Percentiles rank a stretch among this genome's conserved stretches.
phyloP scores from a whole-genome alignment of 2,888 invertebrate species.

The Ramazzottius varieornatus region DNA sequence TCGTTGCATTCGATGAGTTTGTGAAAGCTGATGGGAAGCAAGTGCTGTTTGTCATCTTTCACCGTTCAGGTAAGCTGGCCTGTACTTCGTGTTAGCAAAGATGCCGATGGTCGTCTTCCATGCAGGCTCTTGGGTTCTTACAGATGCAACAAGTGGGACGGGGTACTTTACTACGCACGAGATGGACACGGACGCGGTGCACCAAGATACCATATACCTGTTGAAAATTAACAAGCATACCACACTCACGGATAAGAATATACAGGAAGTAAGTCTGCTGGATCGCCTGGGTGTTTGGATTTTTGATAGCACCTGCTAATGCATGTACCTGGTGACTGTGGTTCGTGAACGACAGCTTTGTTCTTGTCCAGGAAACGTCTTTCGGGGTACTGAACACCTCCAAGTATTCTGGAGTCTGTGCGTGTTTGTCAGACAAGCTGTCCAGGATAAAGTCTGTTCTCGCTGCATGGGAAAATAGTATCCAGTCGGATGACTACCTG shows the following conservation, averaged over 20 bases:
- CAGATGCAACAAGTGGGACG: too few relatives aligned
- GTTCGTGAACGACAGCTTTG: too few relatives aligned
- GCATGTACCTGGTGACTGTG: too few relatives aligned
- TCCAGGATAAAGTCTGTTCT: neutral
- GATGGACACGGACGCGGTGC: neutral
- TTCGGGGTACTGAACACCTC: neutral
- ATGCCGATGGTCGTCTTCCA: too few relatives aligned
- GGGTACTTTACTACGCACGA: neutral
- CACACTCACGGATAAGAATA: neutral
- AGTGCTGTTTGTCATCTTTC: too few relatives aligned
- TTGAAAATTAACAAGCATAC: neutral
- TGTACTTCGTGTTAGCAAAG: too few relatives aligned
- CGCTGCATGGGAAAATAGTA: neutral
- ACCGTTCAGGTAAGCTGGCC: too few relatives aligned
- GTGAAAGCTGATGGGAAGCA: too few relatives aligned
- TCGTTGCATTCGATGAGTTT: too few relatives aligned
- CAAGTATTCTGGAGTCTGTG: neutral
- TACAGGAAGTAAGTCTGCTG: neutral
- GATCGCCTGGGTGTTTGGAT: too few relatives aligned
- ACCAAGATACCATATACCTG: neutral
- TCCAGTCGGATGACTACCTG: neutral
- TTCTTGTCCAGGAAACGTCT: neutral
- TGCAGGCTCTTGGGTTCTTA: too few relatives aligned
- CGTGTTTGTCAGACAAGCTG: neutral
- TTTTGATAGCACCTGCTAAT: too few relatives aligned